These are phyloP conservation scores for Liposcelis brunnea DNA, from an alignment of 2,888 invertebrate species.

Conservation along the genomic window DNA sequence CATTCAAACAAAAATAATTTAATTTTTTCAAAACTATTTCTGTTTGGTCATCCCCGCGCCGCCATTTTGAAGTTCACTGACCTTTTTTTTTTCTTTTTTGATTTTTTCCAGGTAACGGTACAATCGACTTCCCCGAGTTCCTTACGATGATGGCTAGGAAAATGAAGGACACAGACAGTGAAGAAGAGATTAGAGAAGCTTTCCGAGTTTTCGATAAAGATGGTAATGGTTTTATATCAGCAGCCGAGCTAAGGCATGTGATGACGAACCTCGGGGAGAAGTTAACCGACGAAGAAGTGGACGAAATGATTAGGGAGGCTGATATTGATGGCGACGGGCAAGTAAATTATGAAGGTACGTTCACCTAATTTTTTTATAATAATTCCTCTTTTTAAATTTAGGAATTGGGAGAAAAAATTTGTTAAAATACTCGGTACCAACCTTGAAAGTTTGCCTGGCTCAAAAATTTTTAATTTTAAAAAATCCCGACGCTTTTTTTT, in stretches of 20 bases:
- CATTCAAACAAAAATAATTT: too few relatives aligned
- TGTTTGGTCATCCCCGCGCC: too few relatives aligned
- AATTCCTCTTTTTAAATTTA: too few relatives aligned
- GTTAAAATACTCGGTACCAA: too few relatives aligned
- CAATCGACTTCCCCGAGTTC: slow-evolving; percentile 99
- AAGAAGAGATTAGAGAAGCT: slow-evolving; percentile 98
- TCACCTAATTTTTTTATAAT: slow-evolving; percentile 2
- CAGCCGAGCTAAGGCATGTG: slow-evolving; percentile 95
- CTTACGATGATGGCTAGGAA: slow-evolving; percentile 99
- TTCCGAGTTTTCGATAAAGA: slow-evolving; percentile 99
- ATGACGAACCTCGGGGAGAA: slow-evolving; percentile 99
- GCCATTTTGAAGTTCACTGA: not conserved
- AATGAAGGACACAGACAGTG: slow-evolving; percentile 99
- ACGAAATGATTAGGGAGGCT: slow-evolving; percentile 98
- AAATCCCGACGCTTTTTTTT: too few relatives aligned
- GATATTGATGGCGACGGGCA: slow-evolving; percentile 99
- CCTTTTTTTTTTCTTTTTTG: not conserved
- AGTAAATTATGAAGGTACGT: slow-evolving; percentile 88
- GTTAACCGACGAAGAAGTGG: slow-evolving; percentile 96
- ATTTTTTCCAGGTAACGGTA: slow-evolving; percentile 76
- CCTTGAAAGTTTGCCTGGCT: too few relatives aligned
- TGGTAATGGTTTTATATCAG: slow-evolving; percentile 97
- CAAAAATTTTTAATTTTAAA: too few relatives aligned
- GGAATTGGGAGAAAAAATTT: too few relatives aligned
- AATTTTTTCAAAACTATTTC: too few relatives aligned